phyloP scores from a whole-genome alignment of 2,797 vertebrate genomes.

The Anabas testudineus region DNA sequence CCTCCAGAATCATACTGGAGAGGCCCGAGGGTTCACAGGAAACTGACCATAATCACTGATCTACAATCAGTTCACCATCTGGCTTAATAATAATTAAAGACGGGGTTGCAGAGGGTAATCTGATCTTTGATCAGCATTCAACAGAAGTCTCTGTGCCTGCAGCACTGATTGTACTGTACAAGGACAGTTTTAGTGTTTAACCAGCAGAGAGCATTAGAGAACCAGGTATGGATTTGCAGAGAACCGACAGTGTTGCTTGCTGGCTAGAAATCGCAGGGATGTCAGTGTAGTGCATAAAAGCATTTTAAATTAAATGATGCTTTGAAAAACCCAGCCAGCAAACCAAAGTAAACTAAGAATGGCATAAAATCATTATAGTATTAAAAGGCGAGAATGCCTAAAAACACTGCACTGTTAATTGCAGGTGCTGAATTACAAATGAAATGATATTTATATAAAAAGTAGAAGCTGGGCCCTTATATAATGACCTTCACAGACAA shows the following conservation, averaged over 20 bases:
- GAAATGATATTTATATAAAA: too few species aligned
- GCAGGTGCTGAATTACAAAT: not conserved
- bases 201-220: constrained; percentile 78
- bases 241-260: constrained; percentile 7
- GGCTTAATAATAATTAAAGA: constrained; percentile 66
- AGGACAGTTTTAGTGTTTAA: constrained; percentile 29
- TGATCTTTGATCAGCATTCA: constrained; percentile 69
- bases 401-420: not conserved
- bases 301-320: constrained; percentile 41
- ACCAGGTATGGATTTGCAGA: constrained; percentile 43
- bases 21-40: constrained; percentile 45
- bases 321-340: constrained; percentile 13
- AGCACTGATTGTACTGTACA: not conserved
- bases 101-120: constrained; percentile 55
- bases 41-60: constrained; percentile 73
- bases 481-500: not conserved
- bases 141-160: constrained; percentile 39
- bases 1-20: constrained; percentile 55
- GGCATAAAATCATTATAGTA: not conserved
- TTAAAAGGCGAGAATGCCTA: not conserved
- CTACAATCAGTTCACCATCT: constrained; percentile 70
- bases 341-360: constrained; percentile 16
- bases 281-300: constrained; percentile 22
- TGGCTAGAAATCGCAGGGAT: constrained; percentile 39
- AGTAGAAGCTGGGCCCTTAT: not conserved